Conservation (phyloP, 2,113 vertebrate genomes). For the Patagioenas fasciata region DNA sequence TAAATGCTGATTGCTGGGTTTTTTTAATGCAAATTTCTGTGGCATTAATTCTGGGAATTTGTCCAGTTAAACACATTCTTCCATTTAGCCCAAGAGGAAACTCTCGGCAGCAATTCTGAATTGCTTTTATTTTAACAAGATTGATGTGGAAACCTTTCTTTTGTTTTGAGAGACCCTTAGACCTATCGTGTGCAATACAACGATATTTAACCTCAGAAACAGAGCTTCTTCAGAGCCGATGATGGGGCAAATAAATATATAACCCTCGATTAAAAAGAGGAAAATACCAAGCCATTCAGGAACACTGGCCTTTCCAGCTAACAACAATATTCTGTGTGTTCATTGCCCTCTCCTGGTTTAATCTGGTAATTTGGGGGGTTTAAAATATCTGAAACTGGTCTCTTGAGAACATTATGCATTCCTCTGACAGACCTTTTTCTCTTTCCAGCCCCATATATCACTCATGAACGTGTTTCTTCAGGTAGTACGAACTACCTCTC, state of each 20-base stretch:
- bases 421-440: not conserved
- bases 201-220: not conserved
- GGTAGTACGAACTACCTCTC: not conserved
- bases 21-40: slow-evolving; percentile 55
- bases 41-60: slow-evolving; percentile 58
- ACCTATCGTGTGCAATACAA: not conserved
- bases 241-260: not conserved
- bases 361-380: slow-evolving; percentile 41
- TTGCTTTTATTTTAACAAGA: not conserved
- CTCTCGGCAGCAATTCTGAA: not conserved
- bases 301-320: not conserved
- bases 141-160: slow-evolving; percentile 8
- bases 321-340: slow-evolving; percentile 47
- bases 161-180: not conserved
- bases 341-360: slow-evolving; percentile 79
- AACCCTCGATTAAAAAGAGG: not conserved
- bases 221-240: not conserved
- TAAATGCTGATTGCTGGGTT: slow-evolving; percentile 11
- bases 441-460: not conserved
- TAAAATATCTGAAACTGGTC: not conserved
- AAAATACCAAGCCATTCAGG: not conserved
- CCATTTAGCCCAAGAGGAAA: slow-evolving; percentile 35
- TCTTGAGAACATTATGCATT: not conserved
- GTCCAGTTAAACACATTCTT: slow-evolving; percentile 55
- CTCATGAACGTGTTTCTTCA: rapidly evolving